Evolutionary conservation across 2,113 vertebrate genomes (phyloP).

Genomic region (Leptocoma aspasia): DNA sequence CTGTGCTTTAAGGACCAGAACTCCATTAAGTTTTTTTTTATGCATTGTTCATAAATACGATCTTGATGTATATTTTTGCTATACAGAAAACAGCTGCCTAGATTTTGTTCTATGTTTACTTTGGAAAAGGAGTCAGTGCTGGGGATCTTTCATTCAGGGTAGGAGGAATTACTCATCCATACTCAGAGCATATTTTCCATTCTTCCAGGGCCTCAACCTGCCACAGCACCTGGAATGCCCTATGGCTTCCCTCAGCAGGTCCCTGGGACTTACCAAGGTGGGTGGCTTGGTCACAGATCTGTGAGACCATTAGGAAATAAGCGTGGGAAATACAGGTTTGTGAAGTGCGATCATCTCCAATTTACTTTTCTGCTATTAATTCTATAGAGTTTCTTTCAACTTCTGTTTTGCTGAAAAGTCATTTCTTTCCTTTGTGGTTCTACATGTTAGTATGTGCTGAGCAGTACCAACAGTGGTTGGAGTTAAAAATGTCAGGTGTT

Average conservation of each 20-base stretch:
- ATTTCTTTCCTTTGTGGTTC: neutral
- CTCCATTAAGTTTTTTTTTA: neutral
- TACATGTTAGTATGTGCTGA: neutral
- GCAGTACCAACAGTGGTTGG: neutral
- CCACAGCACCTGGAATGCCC: neutral
- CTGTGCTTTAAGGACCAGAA: neutral
- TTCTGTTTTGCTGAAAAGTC: neutral
- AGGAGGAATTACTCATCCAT: neutral
- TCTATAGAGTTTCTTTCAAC: neutral
- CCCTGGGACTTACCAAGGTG: slow-evolving; percentile 35
- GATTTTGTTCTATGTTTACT: neutral
- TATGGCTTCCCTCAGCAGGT: neutral
- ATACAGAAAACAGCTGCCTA: neutral
- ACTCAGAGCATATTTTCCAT: neutral
- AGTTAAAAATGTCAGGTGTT: neutral
- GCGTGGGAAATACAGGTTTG: neutral
- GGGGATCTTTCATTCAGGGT: neutral
- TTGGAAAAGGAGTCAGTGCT: neutral
- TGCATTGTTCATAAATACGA: rapidly evolving
- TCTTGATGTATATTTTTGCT: neutral
- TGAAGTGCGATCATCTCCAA: neutral
- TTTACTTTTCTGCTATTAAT: neutral
- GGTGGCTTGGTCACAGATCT: neutral
- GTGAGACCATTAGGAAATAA: neutral
- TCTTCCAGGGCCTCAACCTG: neutral